Evolutionary conservation across 2,797 vertebrate genomes (phyloP).

Genomic region (Serranus cabrilla): DNA sequence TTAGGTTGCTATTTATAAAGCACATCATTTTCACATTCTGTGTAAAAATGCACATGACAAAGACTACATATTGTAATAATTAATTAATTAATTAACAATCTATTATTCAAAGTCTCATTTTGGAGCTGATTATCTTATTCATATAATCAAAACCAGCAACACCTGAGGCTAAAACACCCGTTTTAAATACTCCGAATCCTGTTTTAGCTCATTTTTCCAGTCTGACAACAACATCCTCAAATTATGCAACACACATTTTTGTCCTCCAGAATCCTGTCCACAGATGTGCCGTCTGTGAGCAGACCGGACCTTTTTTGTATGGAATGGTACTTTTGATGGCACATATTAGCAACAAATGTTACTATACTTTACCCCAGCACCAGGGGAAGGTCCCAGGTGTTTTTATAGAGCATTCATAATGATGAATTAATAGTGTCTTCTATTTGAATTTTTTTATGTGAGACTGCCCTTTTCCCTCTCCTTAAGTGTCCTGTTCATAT

Average conservation of each 20-base stretch:
- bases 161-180: not conserved
- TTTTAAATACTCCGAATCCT: not conserved
- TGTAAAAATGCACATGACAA: no score
- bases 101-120: not conserved
- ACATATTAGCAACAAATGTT: not conserved
- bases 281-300: not conserved
- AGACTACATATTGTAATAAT: no score
- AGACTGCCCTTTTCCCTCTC: not conserved
- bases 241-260: not conserved
- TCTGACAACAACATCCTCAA: not conserved
- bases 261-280: not conserved
- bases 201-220: not conserved
- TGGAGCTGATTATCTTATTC: no score
- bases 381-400: not conserved
- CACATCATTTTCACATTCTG: no score
- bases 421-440: not conserved
- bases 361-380: not conserved
- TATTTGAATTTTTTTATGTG: not conserved
- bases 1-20: no score
- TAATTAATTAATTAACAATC: not conserved
- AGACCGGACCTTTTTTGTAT: constrained; percentile 1
- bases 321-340: not conserved
- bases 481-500: not conserved
- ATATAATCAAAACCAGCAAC: not conserved
- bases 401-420: not conserved